Base-by-base conservation (phyloP, 2,797 vertebrate genomes). In the Coregonus sp. region DNA sequence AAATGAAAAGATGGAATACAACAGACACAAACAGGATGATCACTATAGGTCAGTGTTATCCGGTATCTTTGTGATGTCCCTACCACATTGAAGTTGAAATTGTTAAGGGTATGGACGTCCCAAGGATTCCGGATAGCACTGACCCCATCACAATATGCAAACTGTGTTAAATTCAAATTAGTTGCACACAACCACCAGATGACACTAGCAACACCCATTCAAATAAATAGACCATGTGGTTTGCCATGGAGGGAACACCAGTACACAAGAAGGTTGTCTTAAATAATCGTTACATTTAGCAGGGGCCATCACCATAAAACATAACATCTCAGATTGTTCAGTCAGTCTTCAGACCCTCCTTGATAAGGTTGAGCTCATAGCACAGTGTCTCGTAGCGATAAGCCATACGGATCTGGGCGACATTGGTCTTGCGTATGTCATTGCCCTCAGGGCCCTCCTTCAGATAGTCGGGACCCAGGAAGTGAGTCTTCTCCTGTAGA, bases 361-460 rank as follows among this genome's bases (percentile, higher is more conserved):
- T 94, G 77, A 98, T 95, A 81, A 97, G 95, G 89, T 96, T 95
- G 56, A 99, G 95, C 90, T 99, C 98, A 31, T 98, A 99, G 92
- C 95, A 95, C 91, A 97, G 94, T 51, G 98, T 99, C 92, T 99
- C 98, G 31, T 91, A 95, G 90, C 97, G 97, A 73, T 95, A 99
- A 0, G 97, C 96, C 96, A 97, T 96, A 56, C 98, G 96, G 88
- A 99, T 99, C 89, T 99, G 98, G 67, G 98, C 95, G 77, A 99
- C 96, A 0, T 99, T 99, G 56, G 96, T 98, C 91, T 94, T 99
- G n/a, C 94, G 95, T 86, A 99, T 97, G 78, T 98, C 96, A 18
- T 99, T 99, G 76, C 97, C 96, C 5, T 90, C 80, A 0, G 97
- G 97, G 33, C 98, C 97, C 40, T 99, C 97, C 83, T 96, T 95